Evolutionary conservation across 2,888 invertebrate genomes (phyloP).

Genomic region (Minunthozetes semirufus): DNA sequence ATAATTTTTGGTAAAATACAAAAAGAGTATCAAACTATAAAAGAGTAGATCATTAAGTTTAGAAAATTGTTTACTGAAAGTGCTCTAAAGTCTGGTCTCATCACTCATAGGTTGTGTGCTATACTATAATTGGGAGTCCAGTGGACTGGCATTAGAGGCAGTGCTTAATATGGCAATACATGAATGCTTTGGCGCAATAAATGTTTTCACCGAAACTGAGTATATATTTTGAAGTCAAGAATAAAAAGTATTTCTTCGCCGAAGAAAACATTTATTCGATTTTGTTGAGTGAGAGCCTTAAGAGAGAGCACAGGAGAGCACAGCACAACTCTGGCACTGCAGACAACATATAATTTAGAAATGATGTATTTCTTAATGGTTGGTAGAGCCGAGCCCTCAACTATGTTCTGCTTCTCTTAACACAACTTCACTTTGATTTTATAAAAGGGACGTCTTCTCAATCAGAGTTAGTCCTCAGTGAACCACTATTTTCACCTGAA

Average conservation of each 20-base stretch:
- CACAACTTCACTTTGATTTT: not conserved
- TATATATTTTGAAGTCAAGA: slow-evolving; percentile 10
- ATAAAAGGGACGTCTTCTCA: slow-evolving; percentile 1
- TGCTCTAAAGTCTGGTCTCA: not conserved
- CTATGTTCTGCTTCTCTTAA: not conserved
- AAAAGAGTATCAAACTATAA: not conserved
- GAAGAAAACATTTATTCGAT: not conserved
- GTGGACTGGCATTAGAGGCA: too few species aligned
- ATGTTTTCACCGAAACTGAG: not conserved
- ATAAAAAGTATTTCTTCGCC: not conserved
- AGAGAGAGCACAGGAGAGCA: not conserved
- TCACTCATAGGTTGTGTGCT: not conserved
- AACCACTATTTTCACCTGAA: not conserved
- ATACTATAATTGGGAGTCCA: slow-evolving; percentile 13
- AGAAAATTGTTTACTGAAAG: not conserved
- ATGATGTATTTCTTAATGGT: slow-evolving; percentile 35
- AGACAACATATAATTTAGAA: slow-evolving; percentile 31
- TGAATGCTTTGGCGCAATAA: not conserved
- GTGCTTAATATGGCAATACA: not conserved
- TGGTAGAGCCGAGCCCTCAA: slow-evolving; percentile 28
- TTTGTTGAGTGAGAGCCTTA: not conserved
- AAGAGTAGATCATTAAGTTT: not conserved
- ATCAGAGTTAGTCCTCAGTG: not conserved
- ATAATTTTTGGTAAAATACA: not conserved
- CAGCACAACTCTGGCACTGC: not conserved